Evolutionary conservation across 2,888 invertebrate genomes (phyloP), one percentile per base, ranked within the genome.

Genomic region (Philhelius pedissequus): DNA sequence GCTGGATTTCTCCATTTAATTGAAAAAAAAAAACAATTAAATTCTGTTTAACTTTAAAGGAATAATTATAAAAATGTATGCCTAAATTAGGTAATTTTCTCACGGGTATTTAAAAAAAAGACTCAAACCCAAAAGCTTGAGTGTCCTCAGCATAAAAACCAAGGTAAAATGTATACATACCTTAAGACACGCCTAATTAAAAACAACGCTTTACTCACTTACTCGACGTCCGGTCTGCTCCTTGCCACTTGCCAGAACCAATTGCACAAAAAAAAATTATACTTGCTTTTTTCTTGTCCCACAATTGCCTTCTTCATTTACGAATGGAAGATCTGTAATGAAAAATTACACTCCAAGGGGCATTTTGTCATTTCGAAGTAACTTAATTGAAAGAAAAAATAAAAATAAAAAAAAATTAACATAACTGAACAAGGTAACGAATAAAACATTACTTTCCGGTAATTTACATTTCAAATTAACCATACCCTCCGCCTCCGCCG

Each of bases 391-490:
- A n/a, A n/a, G n/a, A n/a, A n/a, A n/a, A n/a, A n/a, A n/a, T n/a
- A 38, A 30, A 38, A 56, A 58, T n/a, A 35, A 60, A 56, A 56
- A 35, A 7, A 56, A 58, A 40, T 58, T 38, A 58, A 58, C 15
- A 38, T 58, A 62, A 62, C 40, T 30, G 62, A 25, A 62, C 27
- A 62, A 43, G 35, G 20, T 0, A 30, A 38, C 13, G 64, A 56
- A 56, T 43, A 48, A 25, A 56, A 43, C 43, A 62, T 62, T 56
- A 38, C 38, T 71, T 71, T 78, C 77, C 70, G 62, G 78, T 56
- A 40, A 78, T 71, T 78, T 78, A 56, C 54, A 71, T 71, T 45
- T 54, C 56, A 77, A 77, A 70, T 62, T 35, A 43, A 62, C 43
- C 62, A 54, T 70, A 48, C 71, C 64, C 71, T 56, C 48, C n/a